Base-by-base conservation (phyloP, 2,888 invertebrate species). In the Odontomyia ornata region DNA sequence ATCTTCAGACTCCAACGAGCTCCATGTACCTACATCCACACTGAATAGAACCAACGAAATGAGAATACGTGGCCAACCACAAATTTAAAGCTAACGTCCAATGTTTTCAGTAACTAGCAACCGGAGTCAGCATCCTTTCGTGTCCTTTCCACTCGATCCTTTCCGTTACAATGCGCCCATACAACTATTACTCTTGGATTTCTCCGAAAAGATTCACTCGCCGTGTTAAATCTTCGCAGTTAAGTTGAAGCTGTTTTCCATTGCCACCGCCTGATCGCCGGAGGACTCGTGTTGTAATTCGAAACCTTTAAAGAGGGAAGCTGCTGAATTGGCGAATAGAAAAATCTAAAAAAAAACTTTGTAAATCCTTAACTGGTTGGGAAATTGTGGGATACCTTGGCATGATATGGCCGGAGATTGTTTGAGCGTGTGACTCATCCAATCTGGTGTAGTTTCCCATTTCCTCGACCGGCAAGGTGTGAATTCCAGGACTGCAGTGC, bases 11-110 rank as follows among this genome's bases (percentile, higher is more conserved):
- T 36, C 5, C 36, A 36, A 9, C 36, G 7, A 52, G 18, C 52
- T n/a, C 18, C 52, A 2, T 52, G 5, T 18, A 52, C 15, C 5
- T 4, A 15, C 52, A 52, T 52, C 52, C 13, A 52, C 4, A 52
- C 13, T 3, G 3, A 52, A 15, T 15, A 4, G 52, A 23, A 60
- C 21, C 60, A 60, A 60, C 60, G 23, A 60, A 60, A 60, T 5
- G 23, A 23, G 64, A 64, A n/a, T 64, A 64, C n/a, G 64, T 64
- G 64, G 64, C n/a, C 64, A 27, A 64, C 64, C 64, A 30, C 64
- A 5, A 64, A 64, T 30, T 64, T 18, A 30, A 30, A 30, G 30
- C 64, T 25, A 64, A 28, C 7, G 30, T 28, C 5, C 64, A 30
- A 30, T 27, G 23, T 30, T n/a, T 30, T 64, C 15, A 15, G 21